Evolutionary conservation across 2,113 vertebrate genomes (phyloP).

Genomic region (Atrichornis clamosus): DNA sequence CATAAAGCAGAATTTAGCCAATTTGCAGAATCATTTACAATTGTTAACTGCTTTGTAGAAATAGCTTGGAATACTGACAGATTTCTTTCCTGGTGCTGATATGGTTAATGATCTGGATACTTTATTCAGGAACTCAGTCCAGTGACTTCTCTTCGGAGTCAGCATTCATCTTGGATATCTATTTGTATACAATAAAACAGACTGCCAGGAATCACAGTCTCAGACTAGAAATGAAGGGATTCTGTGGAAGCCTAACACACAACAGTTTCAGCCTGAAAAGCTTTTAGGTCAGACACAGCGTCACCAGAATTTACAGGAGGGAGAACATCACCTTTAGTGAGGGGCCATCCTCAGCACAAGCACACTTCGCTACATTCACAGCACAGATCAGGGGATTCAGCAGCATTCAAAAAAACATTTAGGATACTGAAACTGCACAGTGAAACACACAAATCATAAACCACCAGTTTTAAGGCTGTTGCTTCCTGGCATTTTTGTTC

Average conservation of each 20-base stretch:
- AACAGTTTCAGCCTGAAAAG: background rate
- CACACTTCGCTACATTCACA: background rate
- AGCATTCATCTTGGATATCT: background rate
- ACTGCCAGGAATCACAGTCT: background rate
- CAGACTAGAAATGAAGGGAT: background rate
- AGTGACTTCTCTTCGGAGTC: background rate
- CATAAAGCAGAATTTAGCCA: background rate
- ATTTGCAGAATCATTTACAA: background rate
- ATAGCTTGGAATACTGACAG: background rate
- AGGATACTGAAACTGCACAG: background rate
- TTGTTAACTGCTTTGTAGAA: background rate
- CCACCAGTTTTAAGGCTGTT: background rate
- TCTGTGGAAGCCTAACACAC: background rate
- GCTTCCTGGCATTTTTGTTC: background rate
- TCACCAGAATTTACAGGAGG: background rate
- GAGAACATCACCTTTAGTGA: background rate
- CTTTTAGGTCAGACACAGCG: background rate
- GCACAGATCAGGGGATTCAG: background rate
- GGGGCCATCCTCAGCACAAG: background rate
- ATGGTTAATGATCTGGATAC: background rate
- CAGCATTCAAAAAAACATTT: background rate
- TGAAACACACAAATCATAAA: background rate
- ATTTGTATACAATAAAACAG: background rate
- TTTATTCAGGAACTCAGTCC: background rate
- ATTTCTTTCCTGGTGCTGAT: background rate